Base-by-base conservation (phyloP, 2,113 vertebrate genomes). In the Abramis brama region DNA sequence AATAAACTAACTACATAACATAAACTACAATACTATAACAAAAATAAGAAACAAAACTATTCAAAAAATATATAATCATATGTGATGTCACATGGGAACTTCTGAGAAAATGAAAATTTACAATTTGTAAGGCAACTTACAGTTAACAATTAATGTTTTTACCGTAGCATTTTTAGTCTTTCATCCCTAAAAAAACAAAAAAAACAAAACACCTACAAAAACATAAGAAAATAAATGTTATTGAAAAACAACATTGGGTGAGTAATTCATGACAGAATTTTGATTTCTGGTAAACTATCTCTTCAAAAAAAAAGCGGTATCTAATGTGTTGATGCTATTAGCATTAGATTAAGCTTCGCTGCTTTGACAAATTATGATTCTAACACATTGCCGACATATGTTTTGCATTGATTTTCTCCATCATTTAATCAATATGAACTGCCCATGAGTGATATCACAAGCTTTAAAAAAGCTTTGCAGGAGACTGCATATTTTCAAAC, bases 361-460 rank as follows among this genome's bases (percentile, higher is more conserved):
- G 75, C 50, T 9, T 77, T 77, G 45, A 77, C 75, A 68, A 86
- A 83, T 86, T 83, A 73, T 83, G 73, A 83, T 85, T 88, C 45
- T 60, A 86, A 86, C 84, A 86, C 43, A 47, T 33, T 77, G 84
- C 74, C 64, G 71, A 88, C 87, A 88, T 79, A 77, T 74, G 73
- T 88, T 85, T 66, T 45, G 55, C 87, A 88, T 88, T 70, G 84
- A 88, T 88, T 85, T 85, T 82, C 79, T 64, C 79, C 45, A 36
- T 74, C 60, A 82, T 81, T 60, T 78, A 64, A 88, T 81, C 47
- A 75, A 59, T 82, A 77, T 19, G 27, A 77, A 45, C 74, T 23
- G 76, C 52, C 68, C 36, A 6, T 73, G 66, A 84, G 70, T 43
- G 76, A 68, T 68, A 75, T 82, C 6, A 19, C 19, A 70, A 75